phyloP scores from a whole-genome alignment of 2,113 vertebrate species.

The Thamnophis sirtalis region DNA sequence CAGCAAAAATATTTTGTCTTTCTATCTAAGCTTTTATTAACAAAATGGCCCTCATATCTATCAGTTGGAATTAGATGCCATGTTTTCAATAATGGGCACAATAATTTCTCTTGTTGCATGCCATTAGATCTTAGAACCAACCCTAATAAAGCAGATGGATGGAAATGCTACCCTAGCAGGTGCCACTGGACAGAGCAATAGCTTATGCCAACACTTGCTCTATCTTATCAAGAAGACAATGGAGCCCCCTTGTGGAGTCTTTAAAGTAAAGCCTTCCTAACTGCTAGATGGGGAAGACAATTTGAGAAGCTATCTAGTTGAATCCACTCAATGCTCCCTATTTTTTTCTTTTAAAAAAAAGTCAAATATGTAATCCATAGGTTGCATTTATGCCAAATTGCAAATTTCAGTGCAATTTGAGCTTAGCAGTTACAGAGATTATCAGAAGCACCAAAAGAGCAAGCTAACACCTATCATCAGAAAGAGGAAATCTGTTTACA shows the following conservation, averaged over 20 bases:
- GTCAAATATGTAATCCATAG: conserved; percentile 19
- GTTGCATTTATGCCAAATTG: conserved; percentile 16
- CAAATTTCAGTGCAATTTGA: conserved; percentile 26
- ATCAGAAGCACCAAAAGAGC: conserved; percentile 64
- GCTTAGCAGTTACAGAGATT: conserved; percentile 72
- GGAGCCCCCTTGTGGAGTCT: background rate
- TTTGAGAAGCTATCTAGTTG: background rate
- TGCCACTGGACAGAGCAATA: background rate
- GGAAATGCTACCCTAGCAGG: background rate
- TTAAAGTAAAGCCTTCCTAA: background rate
- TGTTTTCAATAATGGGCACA: background rate
- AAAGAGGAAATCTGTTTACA: conserved; percentile 78
- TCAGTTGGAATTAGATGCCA: background rate
- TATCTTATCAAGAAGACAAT: background rate
- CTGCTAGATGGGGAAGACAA: background rate
- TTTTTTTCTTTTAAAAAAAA: background rate
- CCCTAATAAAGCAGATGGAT: background rate
- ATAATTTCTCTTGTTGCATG: background rate
- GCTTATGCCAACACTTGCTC: background rate
- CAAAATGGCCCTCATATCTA: background rate
- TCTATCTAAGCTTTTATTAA: background rate
- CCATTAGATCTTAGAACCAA: background rate
- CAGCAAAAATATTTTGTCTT: background rate
- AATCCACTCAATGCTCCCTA: background rate
- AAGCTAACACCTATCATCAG: conserved; percentile 58